Conservation (phyloP, 2,797 vertebrate genomes). For the Chlorospingus semifuscus region DNA sequence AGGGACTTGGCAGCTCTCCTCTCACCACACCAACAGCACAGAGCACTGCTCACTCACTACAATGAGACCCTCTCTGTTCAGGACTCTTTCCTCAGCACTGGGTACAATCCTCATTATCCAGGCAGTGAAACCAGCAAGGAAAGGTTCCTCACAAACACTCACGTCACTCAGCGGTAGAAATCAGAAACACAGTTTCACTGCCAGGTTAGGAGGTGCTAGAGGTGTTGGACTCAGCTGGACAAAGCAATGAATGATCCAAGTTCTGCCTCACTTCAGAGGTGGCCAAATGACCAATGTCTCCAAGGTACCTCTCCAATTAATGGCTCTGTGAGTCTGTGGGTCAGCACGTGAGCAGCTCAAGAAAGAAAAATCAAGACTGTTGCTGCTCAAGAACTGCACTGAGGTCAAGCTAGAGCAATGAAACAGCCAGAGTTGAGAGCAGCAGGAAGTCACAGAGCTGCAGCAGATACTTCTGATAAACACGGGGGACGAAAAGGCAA, state of each 20-base stretch:
- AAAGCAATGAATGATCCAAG: background rate
- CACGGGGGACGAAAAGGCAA: rapidly evolving
- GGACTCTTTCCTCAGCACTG: background rate
- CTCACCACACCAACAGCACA: background rate
- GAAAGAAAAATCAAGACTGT: background rate
- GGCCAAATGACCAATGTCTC: background rate
- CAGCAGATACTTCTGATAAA: background rate
- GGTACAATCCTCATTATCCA: background rate
- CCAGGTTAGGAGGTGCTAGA: background rate
- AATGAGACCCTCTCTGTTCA: background rate
- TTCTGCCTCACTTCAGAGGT: rapidly evolving
- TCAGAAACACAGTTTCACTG: background rate
- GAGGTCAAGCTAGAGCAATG: background rate
- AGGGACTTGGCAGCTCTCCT: background rate
- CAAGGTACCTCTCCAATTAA: background rate
- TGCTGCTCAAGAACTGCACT: background rate
- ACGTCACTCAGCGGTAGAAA: rapidly evolving
- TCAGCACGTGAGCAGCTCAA: background rate
- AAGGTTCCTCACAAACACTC: background rate
- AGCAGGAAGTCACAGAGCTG: background rate
- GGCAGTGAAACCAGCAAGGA: background rate
- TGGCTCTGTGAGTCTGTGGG: background rate
- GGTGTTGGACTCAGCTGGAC: background rate
- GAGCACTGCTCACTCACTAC: background rate
- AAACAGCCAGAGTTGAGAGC: rapidly evolving